Evolutionary conservation across 2,888 invertebrate genomes (phyloP).

Genomic region (Machimus rusticus): DNA sequence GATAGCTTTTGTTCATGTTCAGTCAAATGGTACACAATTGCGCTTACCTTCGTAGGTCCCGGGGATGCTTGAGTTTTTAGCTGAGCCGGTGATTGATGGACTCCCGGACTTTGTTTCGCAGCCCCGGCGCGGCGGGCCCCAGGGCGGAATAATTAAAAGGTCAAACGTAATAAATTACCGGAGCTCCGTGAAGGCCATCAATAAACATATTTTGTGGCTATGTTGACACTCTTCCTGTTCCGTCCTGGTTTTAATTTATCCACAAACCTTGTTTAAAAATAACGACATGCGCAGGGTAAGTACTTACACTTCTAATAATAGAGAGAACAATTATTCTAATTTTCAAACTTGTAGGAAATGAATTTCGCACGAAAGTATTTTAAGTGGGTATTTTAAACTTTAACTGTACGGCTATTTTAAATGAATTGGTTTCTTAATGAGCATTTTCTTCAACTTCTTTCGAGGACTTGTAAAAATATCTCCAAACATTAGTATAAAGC

Average conservation of each 20-base stretch:
- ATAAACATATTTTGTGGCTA: not conserved
- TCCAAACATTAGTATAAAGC: too few relatives aligned
- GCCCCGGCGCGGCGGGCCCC: not conserved
- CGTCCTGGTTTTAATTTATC: not conserved
- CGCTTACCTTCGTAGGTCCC: conserved; percentile 14
- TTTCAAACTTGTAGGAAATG: too few relatives aligned
- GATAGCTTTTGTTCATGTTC: conserved; percentile 41
- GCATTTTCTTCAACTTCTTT: too few relatives aligned
- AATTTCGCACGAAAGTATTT: too few relatives aligned
- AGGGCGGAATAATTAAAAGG: conserved; percentile 5
- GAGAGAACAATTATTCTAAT: too few relatives aligned
- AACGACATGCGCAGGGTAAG: not conserved
- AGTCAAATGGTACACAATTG: conserved; percentile 38
- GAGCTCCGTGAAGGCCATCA: not conserved
- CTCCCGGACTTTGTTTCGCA: not conserved
- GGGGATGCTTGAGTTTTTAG: conserved; percentile 30
- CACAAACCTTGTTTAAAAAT: not conserved
- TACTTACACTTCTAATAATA: not conserved
- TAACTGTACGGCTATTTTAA: too few relatives aligned
- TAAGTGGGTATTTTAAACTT: too few relatives aligned
- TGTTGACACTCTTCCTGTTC: not conserved
- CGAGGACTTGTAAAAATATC: too few relatives aligned
- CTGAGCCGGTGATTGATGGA: conserved; percentile 29
- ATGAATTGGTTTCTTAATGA: too few relatives aligned
- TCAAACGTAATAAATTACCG: conserved; percentile 12